A percentile compares a stretch with the other conserved stretches of the same genome.
Conservation (phyloP, 2,888 invertebrate genomes). For the Reticulitermes lucifugus region DNA sequence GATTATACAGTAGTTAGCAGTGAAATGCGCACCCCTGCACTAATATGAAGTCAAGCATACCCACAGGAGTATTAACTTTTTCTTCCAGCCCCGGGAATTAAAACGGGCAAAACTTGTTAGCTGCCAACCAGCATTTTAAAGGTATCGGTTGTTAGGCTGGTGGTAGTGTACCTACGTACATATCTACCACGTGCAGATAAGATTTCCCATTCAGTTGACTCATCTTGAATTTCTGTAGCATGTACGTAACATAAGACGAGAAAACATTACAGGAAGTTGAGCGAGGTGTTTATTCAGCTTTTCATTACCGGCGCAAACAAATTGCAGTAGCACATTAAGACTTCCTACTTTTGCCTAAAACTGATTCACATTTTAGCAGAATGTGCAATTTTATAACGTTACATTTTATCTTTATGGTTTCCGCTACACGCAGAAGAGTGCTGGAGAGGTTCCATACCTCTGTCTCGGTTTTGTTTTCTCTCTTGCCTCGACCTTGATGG, state of each 20-base stretch:
- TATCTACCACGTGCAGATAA: constrained; percentile 5
- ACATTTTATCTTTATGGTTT: constrained; percentile 13
- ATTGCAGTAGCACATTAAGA: not conserved
- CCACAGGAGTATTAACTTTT: too few species aligned
- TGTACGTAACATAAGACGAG: not conserved
- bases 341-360: too few species aligned
- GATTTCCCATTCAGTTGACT: not conserved
- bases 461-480: constrained; percentile 39
- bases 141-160: not conserved
- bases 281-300: constrained; percentile 10
- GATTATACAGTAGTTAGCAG: not conserved
- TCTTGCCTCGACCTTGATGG: constrained; percentile 50
- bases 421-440: not conserved
- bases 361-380: not conserved
- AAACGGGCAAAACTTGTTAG: too few species aligned
- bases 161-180: not conserved
- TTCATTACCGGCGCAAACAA: not conserved
- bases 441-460: not conserved
- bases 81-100: too few species aligned
- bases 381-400: not conserved
- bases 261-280: not conserved
- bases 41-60: too few species aligned
- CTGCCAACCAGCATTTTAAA: too few species aligned
- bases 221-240: not conserved
- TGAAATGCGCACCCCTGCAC: not conserved